Evolutionary conservation across 2,797 vertebrate genomes (phyloP).

Genomic region (Periophthalmus magnuspinnatus): DNA sequence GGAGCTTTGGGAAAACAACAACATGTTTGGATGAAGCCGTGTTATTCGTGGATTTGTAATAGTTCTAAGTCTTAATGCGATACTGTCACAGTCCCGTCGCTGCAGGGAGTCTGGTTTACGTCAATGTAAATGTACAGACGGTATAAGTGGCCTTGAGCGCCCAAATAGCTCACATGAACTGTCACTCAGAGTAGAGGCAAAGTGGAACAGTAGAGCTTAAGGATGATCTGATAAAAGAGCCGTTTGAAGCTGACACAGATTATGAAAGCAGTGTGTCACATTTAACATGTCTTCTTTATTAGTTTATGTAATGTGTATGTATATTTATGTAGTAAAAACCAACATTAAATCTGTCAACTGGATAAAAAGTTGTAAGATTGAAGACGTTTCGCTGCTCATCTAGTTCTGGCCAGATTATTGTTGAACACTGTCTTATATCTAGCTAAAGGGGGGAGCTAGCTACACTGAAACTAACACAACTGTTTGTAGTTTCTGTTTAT

Average conservation of each 20-base stretch:
- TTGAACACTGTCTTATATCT: too few relatives aligned
- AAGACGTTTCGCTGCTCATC: too few relatives aligned
- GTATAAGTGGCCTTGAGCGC: conserved; percentile 2
- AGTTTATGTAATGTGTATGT: too few relatives aligned
- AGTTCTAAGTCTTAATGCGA: conserved; percentile 3
- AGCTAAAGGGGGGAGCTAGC: too few relatives aligned
- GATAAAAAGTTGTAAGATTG: too few relatives aligned
- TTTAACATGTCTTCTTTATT: neutral
- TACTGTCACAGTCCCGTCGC: conserved; percentile 3
- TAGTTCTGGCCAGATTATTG: too few relatives aligned
- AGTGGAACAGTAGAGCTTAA: neutral
- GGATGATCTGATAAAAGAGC: neutral
- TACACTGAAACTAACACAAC: too few relatives aligned
- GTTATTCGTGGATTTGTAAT: neutral
- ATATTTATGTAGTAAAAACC: too few relatives aligned
- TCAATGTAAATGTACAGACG: conserved; percentile 1
- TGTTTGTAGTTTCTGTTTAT: too few relatives aligned
- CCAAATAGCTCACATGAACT: neutral
- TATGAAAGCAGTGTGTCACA: neutral
- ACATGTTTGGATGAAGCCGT: neutral
- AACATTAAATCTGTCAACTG: too few relatives aligned
- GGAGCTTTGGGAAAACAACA: conserved; percentile 6
- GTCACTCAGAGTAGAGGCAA: too few relatives aligned
- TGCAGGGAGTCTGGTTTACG: neutral
- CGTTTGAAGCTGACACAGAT: neutral